Conservation (phyloP, 2,797 vertebrate species). For the Capromys pilorides region DNA sequence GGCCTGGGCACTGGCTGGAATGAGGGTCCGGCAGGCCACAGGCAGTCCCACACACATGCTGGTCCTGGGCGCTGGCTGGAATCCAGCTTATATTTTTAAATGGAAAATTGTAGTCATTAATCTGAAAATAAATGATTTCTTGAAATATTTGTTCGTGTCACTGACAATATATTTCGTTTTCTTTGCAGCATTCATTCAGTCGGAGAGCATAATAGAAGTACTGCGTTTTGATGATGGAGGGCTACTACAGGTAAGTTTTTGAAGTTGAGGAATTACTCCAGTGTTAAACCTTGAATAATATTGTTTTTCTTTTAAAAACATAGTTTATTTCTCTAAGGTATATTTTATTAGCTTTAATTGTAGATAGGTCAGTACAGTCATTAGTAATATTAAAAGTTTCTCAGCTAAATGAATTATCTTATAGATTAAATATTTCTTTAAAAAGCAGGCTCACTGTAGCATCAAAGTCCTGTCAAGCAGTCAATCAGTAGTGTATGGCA, state of each 20-base stretch:
- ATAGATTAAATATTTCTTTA: constrained; percentile 43
- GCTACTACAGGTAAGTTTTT: constrained; percentile 92
- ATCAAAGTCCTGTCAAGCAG: neutral
- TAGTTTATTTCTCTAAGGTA: constrained; percentile 36
- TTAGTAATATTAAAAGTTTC: neutral
- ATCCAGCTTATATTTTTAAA: constrained; percentile 39
- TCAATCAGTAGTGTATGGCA: neutral
- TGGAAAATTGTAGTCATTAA: constrained; percentile 13
- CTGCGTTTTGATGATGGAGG: constrained; percentile 97
- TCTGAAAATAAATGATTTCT: constrained; percentile 23
- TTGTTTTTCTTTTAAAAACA: constrained; percentile 49
- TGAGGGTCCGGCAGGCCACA: too few species aligned
- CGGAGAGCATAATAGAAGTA: constrained; percentile 98
- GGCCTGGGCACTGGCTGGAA: too few species aligned
- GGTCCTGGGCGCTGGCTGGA: too few species aligned
- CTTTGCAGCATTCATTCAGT: constrained; percentile 96
- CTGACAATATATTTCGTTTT: constrained; percentile 76
- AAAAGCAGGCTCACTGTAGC: neutral
- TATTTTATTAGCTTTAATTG: constrained; percentile 38
- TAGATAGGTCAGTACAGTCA: neutral
- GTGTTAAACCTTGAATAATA: constrained; percentile 5
- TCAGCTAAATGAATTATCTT: constrained; percentile 24
- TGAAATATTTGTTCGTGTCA: neutral
- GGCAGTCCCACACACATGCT: too few species aligned
- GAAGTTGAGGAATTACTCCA: neutral